phyloP scores from a whole-genome alignment of 2,888 invertebrate species.

The Drymonia ruficornis region DNA sequence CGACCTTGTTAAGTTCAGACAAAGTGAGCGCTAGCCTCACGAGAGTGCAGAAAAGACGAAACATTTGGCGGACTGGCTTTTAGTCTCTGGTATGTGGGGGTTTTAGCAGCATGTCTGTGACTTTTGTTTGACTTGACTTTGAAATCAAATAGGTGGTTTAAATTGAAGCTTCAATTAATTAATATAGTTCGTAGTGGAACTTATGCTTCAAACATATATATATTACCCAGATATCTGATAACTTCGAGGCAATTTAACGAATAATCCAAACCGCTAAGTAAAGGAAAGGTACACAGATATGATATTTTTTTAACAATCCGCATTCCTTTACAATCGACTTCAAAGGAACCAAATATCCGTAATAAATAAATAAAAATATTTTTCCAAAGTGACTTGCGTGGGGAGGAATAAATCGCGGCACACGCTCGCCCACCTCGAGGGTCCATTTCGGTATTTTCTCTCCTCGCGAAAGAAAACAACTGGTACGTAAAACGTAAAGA shows the following conservation, averaged over 20 bases:
- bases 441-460: slow-evolving; percentile 72
- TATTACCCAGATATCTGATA: no score
- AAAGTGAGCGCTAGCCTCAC: slow-evolving; percentile 66
- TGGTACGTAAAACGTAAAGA: slow-evolving; percentile 79
- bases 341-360: slow-evolving; percentile 78
- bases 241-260: not conserved
- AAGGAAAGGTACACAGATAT: slow-evolving; percentile 52
- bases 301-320: slow-evolving; percentile 64
- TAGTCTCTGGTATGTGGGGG: slow-evolving; percentile 7
- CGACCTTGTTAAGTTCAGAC: slow-evolving; percentile 77
- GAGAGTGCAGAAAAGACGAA: slow-evolving; percentile 63
- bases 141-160: not conserved
- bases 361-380: slow-evolving; percentile 79
- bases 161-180: not conserved
- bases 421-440: slow-evolving; percentile 71
- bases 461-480: slow-evolving; percentile 75
- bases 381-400: slow-evolving; percentile 69
- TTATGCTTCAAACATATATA: no score
- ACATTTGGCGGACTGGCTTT: slow-evolving; percentile 40
- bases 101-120: not conserved
- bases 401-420: slow-evolving; percentile 76
- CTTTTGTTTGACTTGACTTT: not conserved
- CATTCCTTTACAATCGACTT: slow-evolving; percentile 72
- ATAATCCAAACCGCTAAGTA: slow-evolving; percentile 45
- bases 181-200: no score